Evolutionary conservation across 2,113 vertebrate species (phyloP).

Genomic region (Hippocampus barbouri): DNA sequence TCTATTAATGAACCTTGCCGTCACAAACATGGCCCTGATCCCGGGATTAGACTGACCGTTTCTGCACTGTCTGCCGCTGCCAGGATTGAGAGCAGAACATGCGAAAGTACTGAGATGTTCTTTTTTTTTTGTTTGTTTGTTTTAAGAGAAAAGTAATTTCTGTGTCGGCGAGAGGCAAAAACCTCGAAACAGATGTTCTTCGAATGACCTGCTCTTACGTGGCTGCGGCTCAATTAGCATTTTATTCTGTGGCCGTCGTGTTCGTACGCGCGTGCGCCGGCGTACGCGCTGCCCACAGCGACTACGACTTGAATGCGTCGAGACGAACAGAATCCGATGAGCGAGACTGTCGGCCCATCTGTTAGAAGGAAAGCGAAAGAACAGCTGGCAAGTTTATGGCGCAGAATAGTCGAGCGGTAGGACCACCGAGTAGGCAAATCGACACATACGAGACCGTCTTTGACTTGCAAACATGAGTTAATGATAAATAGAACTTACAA

Average conservation of each 20-base stretch:
- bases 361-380: conserved; percentile 60
- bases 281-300: conserved; percentile 8
- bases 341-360: conserved; percentile 65
- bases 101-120: not conserved
- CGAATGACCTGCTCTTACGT: not conserved
- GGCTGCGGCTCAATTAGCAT: not conserved
- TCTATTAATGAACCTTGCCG: conserved; percentile 50
- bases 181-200: not conserved
- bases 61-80: conserved; percentile 10
- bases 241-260: conserved; percentile 11
- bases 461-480: conserved; percentile 1
- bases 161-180: not conserved
- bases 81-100: not conserved
- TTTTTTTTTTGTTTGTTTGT: not conserved
- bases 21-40: conserved; percentile 45
- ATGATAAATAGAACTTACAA: conserved; percentile 2
- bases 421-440: not conserved
- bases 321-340: conserved; percentile 57
- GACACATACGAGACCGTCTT: not conserved
- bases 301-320: conserved; percentile 19
- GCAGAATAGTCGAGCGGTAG: not conserved
- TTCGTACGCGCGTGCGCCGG: conserved; percentile 6
- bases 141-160: not conserved
- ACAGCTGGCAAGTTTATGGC: conserved; percentile 41
- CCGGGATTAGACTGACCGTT: conserved; percentile 56